These are phyloP conservation scores for Myopa tessellatipennis DNA, from an alignment of 2,888 invertebrate species.

Conservation along the genomic window DNA sequence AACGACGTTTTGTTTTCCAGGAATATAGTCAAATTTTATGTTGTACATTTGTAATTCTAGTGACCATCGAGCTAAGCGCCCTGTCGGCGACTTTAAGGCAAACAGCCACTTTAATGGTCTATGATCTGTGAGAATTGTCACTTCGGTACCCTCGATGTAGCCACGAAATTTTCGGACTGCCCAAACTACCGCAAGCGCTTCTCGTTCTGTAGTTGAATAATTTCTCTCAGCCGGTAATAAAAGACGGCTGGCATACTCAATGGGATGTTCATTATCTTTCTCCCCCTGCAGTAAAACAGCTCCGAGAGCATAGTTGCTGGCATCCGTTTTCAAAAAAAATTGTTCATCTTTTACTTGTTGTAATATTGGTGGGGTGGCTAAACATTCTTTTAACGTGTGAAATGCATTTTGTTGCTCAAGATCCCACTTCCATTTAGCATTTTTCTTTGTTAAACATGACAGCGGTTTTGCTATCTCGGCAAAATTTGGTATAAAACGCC, in stretches of 20 bases:
- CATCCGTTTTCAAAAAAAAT: constrained; percentile 56
- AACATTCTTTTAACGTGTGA: constrained; percentile 25
- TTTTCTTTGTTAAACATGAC: constrained; percentile 40
- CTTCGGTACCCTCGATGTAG: constrained; percentile 36
- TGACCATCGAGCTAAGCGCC: constrained; percentile 67
- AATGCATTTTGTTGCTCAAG: constrained; percentile 36
- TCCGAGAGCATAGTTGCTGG: constrained; percentile 53
- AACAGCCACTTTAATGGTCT: constrained; percentile 67
- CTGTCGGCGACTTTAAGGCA: constrained; percentile 62
- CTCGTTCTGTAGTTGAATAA: constrained; percentile 65
- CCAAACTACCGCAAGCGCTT: constrained; percentile 56
- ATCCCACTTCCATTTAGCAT: constrained; percentile 37
- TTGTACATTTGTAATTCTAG: constrained; percentile 63
- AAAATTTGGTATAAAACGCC: constrained; percentile 14
- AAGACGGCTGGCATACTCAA: constrained; percentile 54
- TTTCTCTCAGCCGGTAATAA: constrained; percentile 57
- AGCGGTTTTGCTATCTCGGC: constrained; percentile 51
- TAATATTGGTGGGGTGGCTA: constrained; percentile 50
- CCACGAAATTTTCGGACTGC: constrained; percentile 45
- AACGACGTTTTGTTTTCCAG: constrained; percentile 60
- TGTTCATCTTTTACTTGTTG: constrained; percentile 50
- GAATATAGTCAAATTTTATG: constrained; percentile 60
- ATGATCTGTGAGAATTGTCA: constrained; percentile 58
- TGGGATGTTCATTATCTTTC: constrained; percentile 48
- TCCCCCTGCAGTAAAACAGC: constrained; percentile 49